Evolutionary conservation across 2,113 vertebrate species (phyloP).

Genomic region (Mungos mungo): DNA sequence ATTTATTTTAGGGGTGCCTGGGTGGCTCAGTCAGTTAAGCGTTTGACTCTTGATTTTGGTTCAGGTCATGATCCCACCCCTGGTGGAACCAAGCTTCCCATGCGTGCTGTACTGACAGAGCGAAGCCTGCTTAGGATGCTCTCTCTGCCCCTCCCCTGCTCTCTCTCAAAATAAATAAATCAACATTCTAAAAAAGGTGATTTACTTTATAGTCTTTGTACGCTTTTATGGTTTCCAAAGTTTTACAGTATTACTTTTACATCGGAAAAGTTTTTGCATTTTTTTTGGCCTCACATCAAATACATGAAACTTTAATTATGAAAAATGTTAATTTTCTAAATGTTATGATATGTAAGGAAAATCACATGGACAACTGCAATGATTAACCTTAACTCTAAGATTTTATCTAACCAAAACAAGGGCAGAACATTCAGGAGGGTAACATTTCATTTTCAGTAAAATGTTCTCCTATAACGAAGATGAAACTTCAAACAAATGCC

Average conservation of each 20-base stretch:
- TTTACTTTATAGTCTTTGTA: not conserved
- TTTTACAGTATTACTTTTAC: conserved; percentile 39
- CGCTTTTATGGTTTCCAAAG: not conserved
- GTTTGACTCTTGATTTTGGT: too few species aligned
- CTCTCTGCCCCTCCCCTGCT: too few species aligned
- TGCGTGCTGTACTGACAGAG: too few species aligned
- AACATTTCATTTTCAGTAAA: conserved; percentile 6
- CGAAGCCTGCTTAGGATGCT: too few species aligned
- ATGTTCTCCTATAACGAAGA: not conserved
- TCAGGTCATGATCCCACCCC: too few species aligned
- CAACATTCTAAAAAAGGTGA: not conserved
- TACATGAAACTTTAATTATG: not conserved
- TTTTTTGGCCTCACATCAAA: conserved; percentile 4
- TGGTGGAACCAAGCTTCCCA: too few species aligned
- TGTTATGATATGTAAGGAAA: conserved; percentile 32
- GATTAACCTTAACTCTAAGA: conserved; percentile 19
- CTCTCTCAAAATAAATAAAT: too few species aligned
- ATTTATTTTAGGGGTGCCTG: not conserved
- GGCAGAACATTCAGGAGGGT: not conserved
- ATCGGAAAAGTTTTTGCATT: not conserved
- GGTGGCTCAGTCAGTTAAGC: too few species aligned
- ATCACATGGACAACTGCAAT: not conserved
- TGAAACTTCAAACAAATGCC: conserved; percentile 33
- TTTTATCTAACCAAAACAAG: not conserved
- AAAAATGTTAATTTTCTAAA: not conserved